Evolutionary conservation across 2,888 invertebrate genomes (phyloP), one percentile per base, ranked within the genome.

Genomic region (Pyralis farinalis): DNA sequence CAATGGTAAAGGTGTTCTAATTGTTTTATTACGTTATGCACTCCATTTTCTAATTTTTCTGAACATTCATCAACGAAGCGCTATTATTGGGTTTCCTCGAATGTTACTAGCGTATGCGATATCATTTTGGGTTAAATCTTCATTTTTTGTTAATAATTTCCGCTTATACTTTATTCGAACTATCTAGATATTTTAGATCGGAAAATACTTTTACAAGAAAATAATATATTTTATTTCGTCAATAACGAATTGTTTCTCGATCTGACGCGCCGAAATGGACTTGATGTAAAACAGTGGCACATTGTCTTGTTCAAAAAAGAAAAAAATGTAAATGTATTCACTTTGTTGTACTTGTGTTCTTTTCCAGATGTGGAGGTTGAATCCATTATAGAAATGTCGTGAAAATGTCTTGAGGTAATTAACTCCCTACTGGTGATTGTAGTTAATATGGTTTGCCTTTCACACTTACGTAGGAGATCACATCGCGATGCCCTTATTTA

Each of bases 311-410:
- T 53, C 45, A 61, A 64, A 69, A 67, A 64, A 54, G 45, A 60
- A 55, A 57, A 41, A 48, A 53, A 52, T 58, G 48, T 54, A 68
- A 76, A 73, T 75, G 71, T 87, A 86, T 86, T 88, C 80, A 87
- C 82, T 81, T 86, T 87, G 87, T 88, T 88, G 88, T 88, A 88
- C 87, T 88, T 88, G 88, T 87, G 87, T 87, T 87, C 87, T 88
- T 88, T 88, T 87, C 76, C 88, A 88, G 88, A 86, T 88, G 71
- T 86, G 87, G 88, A 83, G 86, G 80, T 87, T 87, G 85, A 87
- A 82, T 85, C 84, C 78, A 82, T 86, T 81, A 85, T 86, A 83
- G 80, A 81, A 84, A 83, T 84, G 69, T 87, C 86, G 87, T 82
- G 86, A 87, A 79, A 86, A 84, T 86, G 78, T 86, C 73, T 85